Evolutionary conservation across 1,140 invertebrate species (phyloP).

Genomic region (Drosophila navojoa): DNA sequence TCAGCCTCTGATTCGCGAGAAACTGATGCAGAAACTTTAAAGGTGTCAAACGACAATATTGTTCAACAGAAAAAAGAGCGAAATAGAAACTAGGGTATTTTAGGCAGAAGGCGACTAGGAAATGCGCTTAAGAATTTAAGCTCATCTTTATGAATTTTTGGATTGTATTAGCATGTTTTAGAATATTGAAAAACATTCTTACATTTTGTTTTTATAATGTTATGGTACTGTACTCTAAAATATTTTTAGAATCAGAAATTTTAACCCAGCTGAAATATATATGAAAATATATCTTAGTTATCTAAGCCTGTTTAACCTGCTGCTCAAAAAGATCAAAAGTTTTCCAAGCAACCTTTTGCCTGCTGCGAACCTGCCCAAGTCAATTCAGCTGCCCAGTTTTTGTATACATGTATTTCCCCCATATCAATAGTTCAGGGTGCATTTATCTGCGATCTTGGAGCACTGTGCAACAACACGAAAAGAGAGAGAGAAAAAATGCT

Average conservation of each 20-base stretch:
- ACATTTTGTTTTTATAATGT: too few relatives aligned
- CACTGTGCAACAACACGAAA: conserved; percentile 43
- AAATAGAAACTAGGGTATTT: neutral
- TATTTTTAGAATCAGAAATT: too few relatives aligned
- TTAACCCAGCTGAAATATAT: too few relatives aligned
- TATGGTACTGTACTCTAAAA: too few relatives aligned
- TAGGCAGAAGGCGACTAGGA: conserved; percentile 7
- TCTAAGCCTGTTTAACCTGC: neutral
- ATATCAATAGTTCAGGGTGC: conserved; percentile 12
- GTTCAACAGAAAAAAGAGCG: conserved; percentile 13
- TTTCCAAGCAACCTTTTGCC: neutral
- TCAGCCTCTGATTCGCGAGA: conserved; percentile 22
- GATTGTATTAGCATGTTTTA: too few relatives aligned
- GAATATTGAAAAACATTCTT: too few relatives aligned
- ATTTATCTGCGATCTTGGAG: conserved; percentile 54
- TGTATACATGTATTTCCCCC: neutral
- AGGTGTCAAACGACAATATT: conserved; percentile 56
- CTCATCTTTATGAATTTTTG: too few relatives aligned
- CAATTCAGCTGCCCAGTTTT: conserved; percentile 6
- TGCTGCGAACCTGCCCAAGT: neutral
- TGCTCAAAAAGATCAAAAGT: neutral
- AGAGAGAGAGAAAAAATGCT: conserved; percentile 25
- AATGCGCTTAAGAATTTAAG: too few relatives aligned
- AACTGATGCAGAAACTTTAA: conserved; percentile 20
- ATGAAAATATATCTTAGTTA: too few relatives aligned